Conservation (phyloP, 2,888 invertebrate species). For the Macropis europaea region DNA sequence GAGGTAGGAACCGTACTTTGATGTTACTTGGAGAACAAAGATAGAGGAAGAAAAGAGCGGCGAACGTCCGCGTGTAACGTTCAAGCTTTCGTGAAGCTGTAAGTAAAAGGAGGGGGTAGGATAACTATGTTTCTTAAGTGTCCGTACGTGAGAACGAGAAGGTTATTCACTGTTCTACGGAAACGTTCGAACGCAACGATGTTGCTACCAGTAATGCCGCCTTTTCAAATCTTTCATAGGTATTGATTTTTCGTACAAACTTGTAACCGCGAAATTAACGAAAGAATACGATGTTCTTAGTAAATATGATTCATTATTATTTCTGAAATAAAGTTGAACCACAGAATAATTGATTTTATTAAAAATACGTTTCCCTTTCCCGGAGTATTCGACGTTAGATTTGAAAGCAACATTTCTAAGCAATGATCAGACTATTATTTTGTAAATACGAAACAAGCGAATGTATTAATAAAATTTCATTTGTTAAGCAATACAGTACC, state of each 20-base stretch:
- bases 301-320: not conserved
- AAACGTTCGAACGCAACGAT: conserved; percentile 43
- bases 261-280: too few relatives aligned
- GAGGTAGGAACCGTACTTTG: conserved; percentile 30
- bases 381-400: too few relatives aligned
- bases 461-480: conserved; percentile 40
- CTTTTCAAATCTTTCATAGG: conserved; percentile 22
- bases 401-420: not conserved
- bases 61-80: conserved; percentile 37
- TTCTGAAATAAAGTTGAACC: not conserved
- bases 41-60: conserved; percentile 40
- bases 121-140: conserved; percentile 35
- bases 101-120: conserved; percentile 36
- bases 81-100: conserved; percentile 47
- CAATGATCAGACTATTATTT: not conserved
- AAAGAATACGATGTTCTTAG: not conserved
- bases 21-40: conserved; percentile 34
- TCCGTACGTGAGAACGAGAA: conserved; percentile 53
- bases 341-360: not conserved
- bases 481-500: conserved; percentile 23
- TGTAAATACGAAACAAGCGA: conserved; percentile 21
- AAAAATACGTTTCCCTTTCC: conserved; percentile 3
- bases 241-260: not conserved
- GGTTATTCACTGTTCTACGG: conserved; percentile 63
- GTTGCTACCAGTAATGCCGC: conserved; percentile 23